Percentiles rank a stretch among this genome's conserved stretches.
These are phyloP conservation scores for Chrysogorgia sp. DNA, from an alignment of 92 coral and sea anemone species.

Conservation along the genomic window DNA sequence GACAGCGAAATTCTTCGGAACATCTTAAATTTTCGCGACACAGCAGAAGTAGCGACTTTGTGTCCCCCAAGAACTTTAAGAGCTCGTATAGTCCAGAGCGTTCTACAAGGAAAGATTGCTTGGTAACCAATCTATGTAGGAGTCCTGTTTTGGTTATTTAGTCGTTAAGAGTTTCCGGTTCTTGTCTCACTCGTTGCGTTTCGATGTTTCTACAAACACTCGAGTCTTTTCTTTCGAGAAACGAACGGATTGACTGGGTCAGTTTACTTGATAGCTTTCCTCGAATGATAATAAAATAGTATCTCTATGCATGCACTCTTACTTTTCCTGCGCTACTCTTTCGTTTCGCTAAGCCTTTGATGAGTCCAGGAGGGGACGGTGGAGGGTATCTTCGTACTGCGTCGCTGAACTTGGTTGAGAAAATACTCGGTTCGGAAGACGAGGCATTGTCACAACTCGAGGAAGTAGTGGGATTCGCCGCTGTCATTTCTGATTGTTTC, in stretches of 20 bases:
- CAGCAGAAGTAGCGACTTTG: too few species aligned
- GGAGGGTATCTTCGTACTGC: constrained; percentile 81
- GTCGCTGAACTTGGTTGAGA: constrained; percentile 87
- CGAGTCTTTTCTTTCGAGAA: background rate
- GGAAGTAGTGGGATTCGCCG: constrained; percentile 38
- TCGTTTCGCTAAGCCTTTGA: constrained; percentile 74
- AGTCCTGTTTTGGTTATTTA: too few species aligned
- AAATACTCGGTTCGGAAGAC: constrained; percentile 74
- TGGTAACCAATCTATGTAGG: too few species aligned
- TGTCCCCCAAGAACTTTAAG: too few species aligned
- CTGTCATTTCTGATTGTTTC: constrained; percentile 65
- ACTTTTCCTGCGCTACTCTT: constrained; percentile 93
- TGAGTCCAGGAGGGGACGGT: constrained; percentile 89
- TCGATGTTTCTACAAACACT: background rate
- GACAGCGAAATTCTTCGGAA: too few species aligned
- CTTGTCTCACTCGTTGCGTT: background rate
- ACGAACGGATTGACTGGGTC: background rate
- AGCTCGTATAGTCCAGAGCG: too few species aligned
- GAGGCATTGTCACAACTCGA: constrained; percentile 2
- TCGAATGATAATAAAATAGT: background rate
- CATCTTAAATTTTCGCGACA: too few species aligned
- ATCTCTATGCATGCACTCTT: constrained; percentile 1
- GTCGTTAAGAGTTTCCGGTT: background rate
- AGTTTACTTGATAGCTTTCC: background rate
- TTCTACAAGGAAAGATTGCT: too few species aligned